Conservation (phyloP, 2,797 vertebrate genomes). For the Otus scops region DNA sequence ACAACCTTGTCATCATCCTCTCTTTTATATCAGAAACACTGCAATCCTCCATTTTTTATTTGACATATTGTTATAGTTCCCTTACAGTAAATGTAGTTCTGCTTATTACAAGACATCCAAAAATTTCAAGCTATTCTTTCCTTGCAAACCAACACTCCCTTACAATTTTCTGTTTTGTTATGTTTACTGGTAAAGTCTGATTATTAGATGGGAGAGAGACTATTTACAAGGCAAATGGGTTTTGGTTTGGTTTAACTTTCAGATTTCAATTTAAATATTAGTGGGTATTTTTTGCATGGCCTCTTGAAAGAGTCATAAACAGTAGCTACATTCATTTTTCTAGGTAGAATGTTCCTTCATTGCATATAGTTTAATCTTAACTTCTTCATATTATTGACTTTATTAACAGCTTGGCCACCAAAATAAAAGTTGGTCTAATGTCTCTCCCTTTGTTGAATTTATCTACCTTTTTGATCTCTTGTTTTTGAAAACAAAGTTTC, state of each 20-base stretch:
- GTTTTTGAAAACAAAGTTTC: neutral
- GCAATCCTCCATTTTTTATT: neutral
- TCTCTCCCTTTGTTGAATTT: neutral
- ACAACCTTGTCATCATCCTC: neutral
- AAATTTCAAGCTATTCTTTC: neutral
- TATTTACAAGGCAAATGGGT: neutral
- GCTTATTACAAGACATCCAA: neutral
- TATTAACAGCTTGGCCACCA: neutral
- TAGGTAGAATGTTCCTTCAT: neutral
- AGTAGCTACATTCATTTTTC: neutral
- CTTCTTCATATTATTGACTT: neutral
- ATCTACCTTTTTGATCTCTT: neutral
- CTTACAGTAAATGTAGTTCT: neutral
- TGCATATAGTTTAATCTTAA: neutral
- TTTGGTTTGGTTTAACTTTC: neutral
- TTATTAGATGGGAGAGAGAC: neutral
- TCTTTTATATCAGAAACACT: neutral
- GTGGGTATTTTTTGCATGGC: rapidly evolving
- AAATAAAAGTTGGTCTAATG: neutral
- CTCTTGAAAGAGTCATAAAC: neutral
- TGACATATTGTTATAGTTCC: neutral
- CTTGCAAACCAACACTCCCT: neutral
- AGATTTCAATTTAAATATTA: neutral
- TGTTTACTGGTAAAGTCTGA: neutral
- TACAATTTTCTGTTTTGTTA: neutral